These are phyloP conservation scores for Bubalus kerabau DNA, from an alignment of 2,113 vertebrate species.

Conservation along the genomic window DNA sequence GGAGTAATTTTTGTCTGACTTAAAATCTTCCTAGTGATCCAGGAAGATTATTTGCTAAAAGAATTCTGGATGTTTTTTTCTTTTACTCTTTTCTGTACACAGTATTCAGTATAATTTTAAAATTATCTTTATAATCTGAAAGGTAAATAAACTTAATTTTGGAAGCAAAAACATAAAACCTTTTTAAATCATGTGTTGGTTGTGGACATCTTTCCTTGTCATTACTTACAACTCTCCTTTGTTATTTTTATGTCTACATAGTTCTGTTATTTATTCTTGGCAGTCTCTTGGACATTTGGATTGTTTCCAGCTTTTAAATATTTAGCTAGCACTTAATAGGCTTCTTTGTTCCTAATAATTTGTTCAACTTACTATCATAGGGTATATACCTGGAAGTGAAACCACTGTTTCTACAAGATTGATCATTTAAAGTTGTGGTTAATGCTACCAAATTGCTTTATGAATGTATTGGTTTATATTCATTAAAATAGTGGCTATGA, in stretches of 20 bases:
- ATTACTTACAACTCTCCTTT: background rate
- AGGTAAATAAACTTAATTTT: constrained; percentile 14
- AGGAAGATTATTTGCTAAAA: background rate
- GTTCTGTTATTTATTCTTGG: background rate
- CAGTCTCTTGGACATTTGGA: constrained; percentile 1
- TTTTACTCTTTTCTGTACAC: background rate
- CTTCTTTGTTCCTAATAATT: constrained; percentile 1
- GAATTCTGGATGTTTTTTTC: background rate
- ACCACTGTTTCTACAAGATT: background rate
- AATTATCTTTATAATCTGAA: background rate
- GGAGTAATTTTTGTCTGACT: background rate
- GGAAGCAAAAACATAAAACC: background rate
- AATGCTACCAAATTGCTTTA: background rate
- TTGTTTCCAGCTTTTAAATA: constrained; percentile 8
- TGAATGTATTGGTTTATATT: background rate
- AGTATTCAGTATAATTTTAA: background rate
- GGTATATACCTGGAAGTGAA: background rate
- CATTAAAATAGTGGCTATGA: background rate
- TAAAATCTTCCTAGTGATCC: background rate
- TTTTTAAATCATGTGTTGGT: background rate
- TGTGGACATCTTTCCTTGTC: background rate
- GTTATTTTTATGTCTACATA: background rate
- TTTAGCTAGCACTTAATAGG: background rate
- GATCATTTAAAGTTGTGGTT: background rate
- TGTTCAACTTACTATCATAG: background rate